phyloP scores from a whole-genome alignment of 2,888 invertebrate species.

The Amphiduros pacificus region DNA sequence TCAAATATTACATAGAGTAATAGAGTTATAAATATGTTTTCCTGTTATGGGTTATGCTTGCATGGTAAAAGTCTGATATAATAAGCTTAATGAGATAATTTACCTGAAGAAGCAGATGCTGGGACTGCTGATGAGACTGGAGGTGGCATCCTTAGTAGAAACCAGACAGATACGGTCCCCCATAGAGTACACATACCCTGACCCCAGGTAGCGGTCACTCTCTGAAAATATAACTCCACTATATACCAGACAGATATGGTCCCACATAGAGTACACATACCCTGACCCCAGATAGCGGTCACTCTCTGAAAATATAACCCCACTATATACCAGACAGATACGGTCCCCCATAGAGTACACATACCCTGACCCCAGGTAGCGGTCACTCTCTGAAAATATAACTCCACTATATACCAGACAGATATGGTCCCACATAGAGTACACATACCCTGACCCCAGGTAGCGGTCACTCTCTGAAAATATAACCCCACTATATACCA shows the following conservation, averaged over 20 bases:
- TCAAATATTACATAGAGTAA: no score
- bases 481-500: no score
- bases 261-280: conserved; percentile 26
- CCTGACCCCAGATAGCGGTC: conserved; percentile 8
- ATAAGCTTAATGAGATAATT: no score
- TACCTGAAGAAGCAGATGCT: neutral
- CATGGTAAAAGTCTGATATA: no score
- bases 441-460: conserved; percentile 21
- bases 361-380: conserved; percentile 14
- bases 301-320: conserved; percentile 3
- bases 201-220: conserved; percentile 3
- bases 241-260: conserved; percentile 24
- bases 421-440: conserved; percentile 25
- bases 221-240: conserved; percentile 5
- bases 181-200: conserved; percentile 25
- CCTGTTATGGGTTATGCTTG: no score
- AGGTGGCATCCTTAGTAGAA: conserved; percentile 18
- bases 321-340: conserved; percentile 21
- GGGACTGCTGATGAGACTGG: neutral
- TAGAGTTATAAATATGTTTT: no score
- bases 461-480: conserved; percentile 5
- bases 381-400: conserved; percentile 2
- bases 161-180: conserved; percentile 26
- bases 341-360: conserved; percentile 28
- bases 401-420: conserved; percentile 21